Base-by-base conservation (phyloP, 2,888 invertebrate genomes). In the Furcula furcula region DNA sequence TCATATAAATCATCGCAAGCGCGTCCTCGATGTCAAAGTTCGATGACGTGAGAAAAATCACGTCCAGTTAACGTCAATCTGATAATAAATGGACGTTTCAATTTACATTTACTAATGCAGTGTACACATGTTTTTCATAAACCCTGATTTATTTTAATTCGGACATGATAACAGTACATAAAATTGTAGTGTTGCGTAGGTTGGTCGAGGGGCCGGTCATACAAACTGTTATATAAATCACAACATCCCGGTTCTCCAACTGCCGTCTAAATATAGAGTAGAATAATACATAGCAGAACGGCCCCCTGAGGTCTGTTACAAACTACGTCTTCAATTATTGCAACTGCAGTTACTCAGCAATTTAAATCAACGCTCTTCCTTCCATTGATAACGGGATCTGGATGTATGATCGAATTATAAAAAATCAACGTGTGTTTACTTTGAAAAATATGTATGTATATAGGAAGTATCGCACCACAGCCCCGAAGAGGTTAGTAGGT, bases 291-390 rank as follows among this genome's bases (percentile, higher is more conserved):
- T 55, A 43, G 31, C 40, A 40, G 32, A n/a, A n/a, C n/a, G 61
- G 62, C 62, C 74, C 72, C 77, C 75, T 46, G 69, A 50, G 62
- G 65, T 67, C 67, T 64, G 70, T 71, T 68, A 69, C 65, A 61
- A 63, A 60, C 56, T 69, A 65, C 65, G 66, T 70, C 65, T 65
- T 47, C 74, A 76, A 76, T 82, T 75, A 81, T 76, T 71, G 65
- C 72, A 66, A 67, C 63, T 76, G 75, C 76, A 76, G 70, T 55
- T 63, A 69, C 44, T 48, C 55, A 55, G 59, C 75, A 74, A 77
- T 82, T 76, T 76, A 55, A 66, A 76, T 74, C 65, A 68, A 65
- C 52, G 56, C 49, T 66, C 60, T 76, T 80, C 78, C 80, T 76
- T 67, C 73, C 60, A 64, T 62, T 63, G 43, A 55, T 56, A 59